These are phyloP conservation scores for Jacana jacana DNA, from an alignment of 2,113 vertebrate genomes.

Conservation along the genomic window DNA sequence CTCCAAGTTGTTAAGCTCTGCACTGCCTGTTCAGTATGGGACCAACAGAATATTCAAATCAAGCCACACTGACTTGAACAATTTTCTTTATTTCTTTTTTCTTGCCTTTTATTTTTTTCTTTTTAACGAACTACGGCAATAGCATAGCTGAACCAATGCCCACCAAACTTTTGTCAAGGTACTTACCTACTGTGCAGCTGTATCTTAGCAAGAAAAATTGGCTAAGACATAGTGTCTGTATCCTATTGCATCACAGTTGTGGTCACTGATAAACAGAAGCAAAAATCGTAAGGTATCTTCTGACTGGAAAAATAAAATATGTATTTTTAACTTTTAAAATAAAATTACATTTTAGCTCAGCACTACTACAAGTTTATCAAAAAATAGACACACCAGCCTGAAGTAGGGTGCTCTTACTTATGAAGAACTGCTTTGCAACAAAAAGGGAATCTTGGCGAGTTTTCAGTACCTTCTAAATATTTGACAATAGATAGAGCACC, in stretches of 20 bases:
- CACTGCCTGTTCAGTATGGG: constrained; percentile 39
- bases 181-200: constrained; percentile 19
- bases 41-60: constrained; percentile 14
- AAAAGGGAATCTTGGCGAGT: neutral
- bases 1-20: neutral
- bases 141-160: neutral
- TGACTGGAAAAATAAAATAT: constrained; percentile 6
- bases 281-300: neutral
- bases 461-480: neutral
- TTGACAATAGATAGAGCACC: neutral
- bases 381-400: neutral
- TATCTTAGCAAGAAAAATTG: neutral
- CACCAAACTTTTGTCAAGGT: constrained; percentile 32
- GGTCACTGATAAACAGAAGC: neutral
- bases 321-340: neutral
- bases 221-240: neutral
- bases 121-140: neutral
- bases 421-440: neutral
- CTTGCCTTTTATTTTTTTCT: neutral
- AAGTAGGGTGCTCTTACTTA: neutral
- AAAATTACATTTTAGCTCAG: neutral
- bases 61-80: constrained; percentile 25
- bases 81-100: neutral
- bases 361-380: neutral
- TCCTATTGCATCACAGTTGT: neutral